Evolutionary conservation across 35 echinoderm and acorn worm species (phyloP), one percentile per base, ranked within the genome.

Genomic region (Acanthaster planci): DNA sequence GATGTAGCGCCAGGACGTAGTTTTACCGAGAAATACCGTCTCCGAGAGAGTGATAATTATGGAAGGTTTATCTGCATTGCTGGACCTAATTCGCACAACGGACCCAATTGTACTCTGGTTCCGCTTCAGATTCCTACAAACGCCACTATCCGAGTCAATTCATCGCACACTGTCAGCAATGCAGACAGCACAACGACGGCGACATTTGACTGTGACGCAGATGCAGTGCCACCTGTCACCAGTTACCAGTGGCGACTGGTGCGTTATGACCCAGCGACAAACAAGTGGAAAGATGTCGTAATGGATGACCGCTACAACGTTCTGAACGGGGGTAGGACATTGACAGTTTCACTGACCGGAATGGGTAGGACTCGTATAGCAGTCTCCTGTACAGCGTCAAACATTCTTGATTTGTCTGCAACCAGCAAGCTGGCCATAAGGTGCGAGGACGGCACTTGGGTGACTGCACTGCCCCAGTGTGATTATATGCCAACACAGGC

Each of bases 191-290:
- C 7, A 3, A 34, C 64, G 26, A 15, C 23, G 30, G 34, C 64
- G 26, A 72, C 14, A 34, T 72, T 72, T 72, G 29, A 31, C 64
- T 72, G 64, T 29, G 34, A 35, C 34, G 64, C 29, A 34, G 64
- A 72, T 26, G 64, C 64, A 2, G 64, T 72, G 29, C 64, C 64
- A 26, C 64, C 64, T 72, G 64, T 72, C 34, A 72, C 64, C 23
- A 72, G 34, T 29, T 72, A 29, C 2, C 64, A 35, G 26, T 72
- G 64, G 64, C 23, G 64, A 31, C 0, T 72, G 14, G 10, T 31
- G 64, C 21, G 30, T 19, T 31, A 31, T 10, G 8, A 72, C 64
- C 14, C 26, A 14, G 14, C 29, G 7, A 31, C 64, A 26, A 72
- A 35, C 15, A 34, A 26, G 64, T 72, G 64, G 64, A 72, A 14